A percentile compares a stretch with the other conserved stretches of the same genome.
These are phyloP conservation scores for Ovibos moschatus DNA, from an alignment of 2,113 vertebrate genomes.

Conservation along the genomic window DNA sequence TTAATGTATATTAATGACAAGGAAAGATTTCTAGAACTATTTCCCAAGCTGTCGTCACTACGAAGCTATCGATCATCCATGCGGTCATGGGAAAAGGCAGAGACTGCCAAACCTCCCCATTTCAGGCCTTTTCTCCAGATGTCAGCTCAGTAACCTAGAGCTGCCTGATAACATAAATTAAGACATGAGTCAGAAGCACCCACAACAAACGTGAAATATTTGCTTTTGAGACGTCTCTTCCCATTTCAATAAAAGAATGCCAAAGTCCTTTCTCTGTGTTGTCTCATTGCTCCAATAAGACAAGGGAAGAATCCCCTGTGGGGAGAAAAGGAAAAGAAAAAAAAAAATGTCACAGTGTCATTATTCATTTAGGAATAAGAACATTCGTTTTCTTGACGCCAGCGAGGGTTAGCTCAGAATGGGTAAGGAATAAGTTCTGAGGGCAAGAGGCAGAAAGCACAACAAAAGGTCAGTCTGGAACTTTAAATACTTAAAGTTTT, in stretches of 20 bases:
- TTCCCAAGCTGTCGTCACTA: background rate
- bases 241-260: background rate
- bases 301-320: background rate
- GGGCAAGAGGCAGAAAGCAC: slow-evolving; percentile 6
- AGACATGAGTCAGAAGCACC: slow-evolving; percentile 22
- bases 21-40: background rate
- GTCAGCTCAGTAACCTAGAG: slow-evolving; percentile 8
- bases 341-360: background rate
- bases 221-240: slow-evolving; percentile 45
- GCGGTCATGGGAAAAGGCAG: background rate
- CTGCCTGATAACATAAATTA: slow-evolving; percentile 23
- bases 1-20: background rate
- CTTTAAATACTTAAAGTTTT: slow-evolving; percentile 53
- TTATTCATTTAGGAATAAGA: slow-evolving; percentile 21
- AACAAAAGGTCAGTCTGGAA: slow-evolving; percentile 28
- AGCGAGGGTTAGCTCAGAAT: background rate
- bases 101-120: background rate
- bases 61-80: background rate
- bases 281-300: background rate
- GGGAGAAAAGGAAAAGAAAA: background rate
- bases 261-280: background rate
- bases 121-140: background rate
- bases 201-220: slow-evolving; percentile 41
- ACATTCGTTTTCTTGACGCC: slow-evolving; percentile 13
- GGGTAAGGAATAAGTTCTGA: slow-evolving; percentile 36